A percentile compares a stretch with the other conserved stretches of the same genome.
Evolutionary conservation across 2,797 vertebrate species (phyloP).

Genomic region (Thamnophis elegans): DNA sequence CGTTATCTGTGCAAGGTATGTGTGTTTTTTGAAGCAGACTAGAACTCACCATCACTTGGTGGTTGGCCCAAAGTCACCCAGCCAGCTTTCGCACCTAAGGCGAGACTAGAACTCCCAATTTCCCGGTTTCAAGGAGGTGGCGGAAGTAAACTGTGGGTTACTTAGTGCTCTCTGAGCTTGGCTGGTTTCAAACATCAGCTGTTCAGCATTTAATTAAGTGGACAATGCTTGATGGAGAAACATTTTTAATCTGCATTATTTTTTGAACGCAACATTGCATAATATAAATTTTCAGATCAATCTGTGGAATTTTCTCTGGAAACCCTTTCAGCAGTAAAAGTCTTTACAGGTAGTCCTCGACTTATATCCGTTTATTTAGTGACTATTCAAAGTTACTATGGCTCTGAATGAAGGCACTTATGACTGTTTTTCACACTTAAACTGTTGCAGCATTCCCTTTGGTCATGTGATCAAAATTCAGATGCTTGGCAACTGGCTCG

Average conservation of each 20-base stretch:
- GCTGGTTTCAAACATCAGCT: neutral
- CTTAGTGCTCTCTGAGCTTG: neutral
- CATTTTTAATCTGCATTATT: neutral
- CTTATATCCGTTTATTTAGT: neutral
- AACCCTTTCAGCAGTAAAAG: neutral
- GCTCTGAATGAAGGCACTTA: neutral
- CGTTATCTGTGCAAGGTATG: conserved; percentile 87
- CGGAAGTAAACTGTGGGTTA: neutral
- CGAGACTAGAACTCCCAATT: neutral
- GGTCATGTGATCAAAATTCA: neutral
- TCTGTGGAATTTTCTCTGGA: neutral
- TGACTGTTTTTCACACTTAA: neutral
- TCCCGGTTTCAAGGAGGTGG: neutral
- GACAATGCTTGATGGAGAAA: neutral
- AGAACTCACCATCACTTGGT: neutral
- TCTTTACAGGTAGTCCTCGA: neutral
- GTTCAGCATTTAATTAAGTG: neutral
- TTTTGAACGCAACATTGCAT: neutral
- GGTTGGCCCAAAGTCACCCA: neutral
- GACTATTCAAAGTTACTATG: neutral
- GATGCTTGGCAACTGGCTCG: neutral
- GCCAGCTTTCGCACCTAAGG: neutral
- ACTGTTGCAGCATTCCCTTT: neutral
- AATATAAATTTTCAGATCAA: neutral
- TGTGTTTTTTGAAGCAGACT: neutral